Base-by-base conservation (phyloP, 2,888 invertebrate genomes). In the Aphodius granarius region DNA sequence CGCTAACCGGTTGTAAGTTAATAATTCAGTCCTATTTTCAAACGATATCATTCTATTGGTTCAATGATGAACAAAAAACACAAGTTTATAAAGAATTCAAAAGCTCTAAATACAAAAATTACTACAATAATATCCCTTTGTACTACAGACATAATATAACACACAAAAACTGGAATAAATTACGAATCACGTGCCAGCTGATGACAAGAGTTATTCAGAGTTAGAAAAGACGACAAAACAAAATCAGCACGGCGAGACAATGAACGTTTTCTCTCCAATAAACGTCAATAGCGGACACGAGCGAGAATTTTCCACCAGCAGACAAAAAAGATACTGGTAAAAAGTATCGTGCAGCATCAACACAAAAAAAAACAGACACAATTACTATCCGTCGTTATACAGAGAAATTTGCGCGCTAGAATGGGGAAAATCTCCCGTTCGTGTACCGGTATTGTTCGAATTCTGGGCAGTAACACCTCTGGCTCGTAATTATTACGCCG, bases 391-490 rank as follows among this genome's bases (percentile, higher is more conserved):
- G 22, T 21, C 68, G 68, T 68, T 68, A 68, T 22, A 68, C 20
- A 20, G 21, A 22, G 68, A 68, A 68, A 68, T 68, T 68, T 68
- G 68, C 68, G 21, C 21, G 68, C n/a, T 13, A 68, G 21, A 68
- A 68, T 68, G 68, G 68, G 68, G n/a, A 68, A 68, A 68, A 68
- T 21, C 68, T 68, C 4, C 68, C 20, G 68, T 68, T 68, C 68
- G 68, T 68, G 68, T 21, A 68, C 19, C 20, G 6, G 43, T 22
- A 68, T 68, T 68, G 68, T 68, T 68, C 68, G 68, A 20, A 68
- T 68, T 22, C 68, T 21, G 68, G 68, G 68, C 68, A 20, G 68
- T 68, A 68, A 68, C 68, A 68, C 68, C 68, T 68, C 68, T 22
- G 68, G 68, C 21, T n/a, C 20, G 68, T 68, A 68, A 68, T 68